phyloP scores from a whole-genome alignment of 2,888 invertebrate genomes.

The Cabera pusaria region DNA sequence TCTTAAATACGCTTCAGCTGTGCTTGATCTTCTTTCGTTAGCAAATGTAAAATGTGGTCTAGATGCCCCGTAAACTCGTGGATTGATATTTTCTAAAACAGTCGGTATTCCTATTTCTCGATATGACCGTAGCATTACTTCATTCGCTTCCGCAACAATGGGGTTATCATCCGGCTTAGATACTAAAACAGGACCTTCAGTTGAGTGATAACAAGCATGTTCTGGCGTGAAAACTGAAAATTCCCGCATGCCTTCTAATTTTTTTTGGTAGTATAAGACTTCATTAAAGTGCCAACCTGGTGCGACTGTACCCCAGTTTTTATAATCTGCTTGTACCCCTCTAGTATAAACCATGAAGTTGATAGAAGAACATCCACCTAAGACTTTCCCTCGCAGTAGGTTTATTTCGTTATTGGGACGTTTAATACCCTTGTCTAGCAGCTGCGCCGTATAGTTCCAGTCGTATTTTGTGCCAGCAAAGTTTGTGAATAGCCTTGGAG shows the following conservation, averaged over 20 bases:
- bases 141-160: constrained; percentile 40
- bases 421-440: constrained; percentile 44
- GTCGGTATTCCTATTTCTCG: constrained; percentile 52
- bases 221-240: constrained; percentile 37
- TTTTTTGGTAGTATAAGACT: constrained; percentile 52
- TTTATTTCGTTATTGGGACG: constrained; percentile 35
- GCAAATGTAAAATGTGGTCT: constrained; percentile 51
- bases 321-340: constrained; percentile 52
- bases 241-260: constrained; percentile 56
- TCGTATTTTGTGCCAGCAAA: constrained; percentile 48
- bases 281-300: constrained; percentile 57
- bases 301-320: constrained; percentile 47
- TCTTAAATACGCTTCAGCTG: constrained; percentile 62
- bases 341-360: constrained; percentile 54
- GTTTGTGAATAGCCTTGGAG: constrained; percentile 48
- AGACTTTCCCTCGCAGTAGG: constrained; percentile 50
- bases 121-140: constrained; percentile 42
- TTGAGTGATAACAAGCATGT: constrained; percentile 47
- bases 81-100: constrained; percentile 50
- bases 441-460: constrained; percentile 43
- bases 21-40: constrained; percentile 62
- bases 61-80: constrained; percentile 42
- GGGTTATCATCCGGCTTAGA: constrained; percentile 42
- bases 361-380: constrained; percentile 52
- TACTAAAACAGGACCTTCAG: constrained; percentile 49